Conservation (phyloP, 2,888 invertebrate genomes). For the Himalopsyche anomala region DNA sequence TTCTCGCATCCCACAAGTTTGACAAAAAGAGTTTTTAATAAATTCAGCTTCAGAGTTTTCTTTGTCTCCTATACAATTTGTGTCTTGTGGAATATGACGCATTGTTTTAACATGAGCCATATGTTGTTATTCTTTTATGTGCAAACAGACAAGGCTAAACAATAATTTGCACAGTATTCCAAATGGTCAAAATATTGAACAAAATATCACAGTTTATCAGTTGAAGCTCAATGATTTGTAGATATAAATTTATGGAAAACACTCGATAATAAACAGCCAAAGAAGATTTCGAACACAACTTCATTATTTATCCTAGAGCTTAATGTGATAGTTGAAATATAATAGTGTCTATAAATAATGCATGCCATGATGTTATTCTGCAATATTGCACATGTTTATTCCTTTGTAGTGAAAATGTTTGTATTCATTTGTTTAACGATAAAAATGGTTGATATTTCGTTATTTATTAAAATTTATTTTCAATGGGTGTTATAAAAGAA, state of each 20-base stretch:
- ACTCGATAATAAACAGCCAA: constrained; percentile 12
- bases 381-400: constrained; percentile 29
- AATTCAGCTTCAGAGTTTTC: too few species aligned
- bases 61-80: too few species aligned
- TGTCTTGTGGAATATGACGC: too few species aligned
- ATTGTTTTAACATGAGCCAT: too few species aligned
- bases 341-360: constrained; percentile 32
- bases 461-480: background rate
- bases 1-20: too few species aligned
- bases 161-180: background rate
- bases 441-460: background rate
- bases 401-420: background rate
- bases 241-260: constrained; percentile 11
- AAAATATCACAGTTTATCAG: background rate
- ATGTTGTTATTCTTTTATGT: too few species aligned
- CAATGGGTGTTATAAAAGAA: background rate
- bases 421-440: background rate
- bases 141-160: too few species aligned
- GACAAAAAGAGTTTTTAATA: too few species aligned
- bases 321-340: constrained; percentile 34
- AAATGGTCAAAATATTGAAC: background rate
- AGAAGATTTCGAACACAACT: background rate
- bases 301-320: constrained; percentile 5
- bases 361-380: constrained; percentile 17
- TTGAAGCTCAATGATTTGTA: constrained; percentile 5